Evolutionary conservation across 2,888 invertebrate species (phyloP).

Genomic region (Ommatoiulus sabulosus): DNA sequence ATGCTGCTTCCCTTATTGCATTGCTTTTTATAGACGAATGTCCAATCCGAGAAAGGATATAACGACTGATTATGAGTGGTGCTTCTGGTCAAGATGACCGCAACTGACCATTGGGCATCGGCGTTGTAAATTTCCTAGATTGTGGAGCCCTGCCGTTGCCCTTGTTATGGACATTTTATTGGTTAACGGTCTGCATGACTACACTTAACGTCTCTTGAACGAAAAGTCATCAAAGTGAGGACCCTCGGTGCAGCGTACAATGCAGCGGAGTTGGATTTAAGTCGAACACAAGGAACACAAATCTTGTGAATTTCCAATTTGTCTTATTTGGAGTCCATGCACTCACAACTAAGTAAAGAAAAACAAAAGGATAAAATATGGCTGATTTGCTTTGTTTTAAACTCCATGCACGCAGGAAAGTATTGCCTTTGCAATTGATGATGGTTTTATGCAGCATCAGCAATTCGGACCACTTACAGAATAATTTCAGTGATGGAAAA

Average conservation of each 20-base stretch:
- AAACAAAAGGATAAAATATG: neutral
- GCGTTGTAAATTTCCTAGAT: constrained; percentile 25
- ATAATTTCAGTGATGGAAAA: too few relatives aligned
- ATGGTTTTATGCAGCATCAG: neutral
- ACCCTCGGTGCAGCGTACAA: neutral
- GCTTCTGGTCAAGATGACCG: constrained; percentile 43
- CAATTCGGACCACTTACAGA: too few relatives aligned
- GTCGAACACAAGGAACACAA: neutral
- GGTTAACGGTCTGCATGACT: neutral
- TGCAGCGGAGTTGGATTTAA: neutral
- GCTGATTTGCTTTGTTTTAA: neutral
- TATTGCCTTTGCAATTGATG: neutral
- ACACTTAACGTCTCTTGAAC: constrained; percentile 15
- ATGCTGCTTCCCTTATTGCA: neutral
- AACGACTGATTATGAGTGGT: constrained; percentile 43
- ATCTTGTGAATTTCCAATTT: constrained; percentile 24
- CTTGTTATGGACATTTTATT: constrained; percentile 20
- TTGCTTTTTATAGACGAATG: constrained; percentile 18
- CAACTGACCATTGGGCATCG: constrained; percentile 15
- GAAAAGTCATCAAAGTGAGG: constrained; percentile 12
- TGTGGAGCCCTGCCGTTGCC: neutral
- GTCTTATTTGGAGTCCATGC: neutral
- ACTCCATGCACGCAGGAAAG: neutral
- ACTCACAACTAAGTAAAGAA: neutral
- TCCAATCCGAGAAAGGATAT: neutral